Percentiles rank a stretch among this genome's conserved stretches.
Evolutionary conservation across 35 echinoderm and acorn worm genomes (phyloP).

Genomic region (Hemicentrotus pulcherrimus): DNA sequence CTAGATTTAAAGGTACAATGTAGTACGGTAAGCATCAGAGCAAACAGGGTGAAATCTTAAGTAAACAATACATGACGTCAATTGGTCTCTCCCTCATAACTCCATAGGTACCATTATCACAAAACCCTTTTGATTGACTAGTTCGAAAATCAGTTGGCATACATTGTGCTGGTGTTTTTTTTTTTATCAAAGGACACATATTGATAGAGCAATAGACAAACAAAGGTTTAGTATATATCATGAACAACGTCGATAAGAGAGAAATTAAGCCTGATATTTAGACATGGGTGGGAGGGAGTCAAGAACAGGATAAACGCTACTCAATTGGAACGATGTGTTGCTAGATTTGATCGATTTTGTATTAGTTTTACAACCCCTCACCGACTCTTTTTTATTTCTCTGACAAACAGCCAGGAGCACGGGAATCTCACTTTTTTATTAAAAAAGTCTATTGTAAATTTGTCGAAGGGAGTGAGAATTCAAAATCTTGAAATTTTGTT

Average conservation of each 20-base stretch:
- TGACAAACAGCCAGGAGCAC: neutral
- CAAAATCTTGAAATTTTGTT: too few species aligned
- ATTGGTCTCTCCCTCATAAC: neutral
- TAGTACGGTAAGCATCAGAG: neutral
- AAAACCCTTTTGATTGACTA: neutral
- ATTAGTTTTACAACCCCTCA: neutral
- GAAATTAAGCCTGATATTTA: neutral
- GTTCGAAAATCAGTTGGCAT: neutral
- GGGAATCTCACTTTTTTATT: too few species aligned
- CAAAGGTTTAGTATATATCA: neutral
- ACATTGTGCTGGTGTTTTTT: neutral
- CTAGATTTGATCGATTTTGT: neutral
- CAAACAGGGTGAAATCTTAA: neutral
- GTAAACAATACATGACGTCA: constrained; percentile 11
- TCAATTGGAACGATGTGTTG: neutral
- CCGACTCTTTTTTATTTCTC: neutral
- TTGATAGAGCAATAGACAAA: neutral
- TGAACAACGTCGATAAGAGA: neutral
- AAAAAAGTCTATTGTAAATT: too few species aligned
- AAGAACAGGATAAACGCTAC: neutral
- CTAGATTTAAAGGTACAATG: neutral
- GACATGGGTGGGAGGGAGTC: neutral
- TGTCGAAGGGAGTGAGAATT: too few species aligned
- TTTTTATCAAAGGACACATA: constrained; percentile 14
- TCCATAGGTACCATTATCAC: neutral